These are phyloP conservation scores for Axis porcinus DNA, from an alignment of 2,113 vertebrate genomes.

Conservation along the genomic window DNA sequence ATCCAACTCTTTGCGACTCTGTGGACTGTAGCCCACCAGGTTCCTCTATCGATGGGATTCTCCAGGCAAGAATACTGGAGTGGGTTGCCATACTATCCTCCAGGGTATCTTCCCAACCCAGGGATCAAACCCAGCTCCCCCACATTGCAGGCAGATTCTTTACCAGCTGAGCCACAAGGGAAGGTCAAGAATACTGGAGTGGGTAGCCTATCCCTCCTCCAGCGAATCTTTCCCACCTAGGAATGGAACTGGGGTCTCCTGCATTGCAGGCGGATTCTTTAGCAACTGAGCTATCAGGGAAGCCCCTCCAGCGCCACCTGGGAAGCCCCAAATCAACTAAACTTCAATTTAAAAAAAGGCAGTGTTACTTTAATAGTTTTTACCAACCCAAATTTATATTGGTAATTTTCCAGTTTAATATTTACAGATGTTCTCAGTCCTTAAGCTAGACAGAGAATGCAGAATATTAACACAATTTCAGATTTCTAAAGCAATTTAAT, in stretches of 20 bases:
- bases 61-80: background rate
- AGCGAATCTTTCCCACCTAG: background rate
- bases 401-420: background rate
- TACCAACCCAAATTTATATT: background rate
- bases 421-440: background rate
- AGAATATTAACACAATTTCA: background rate
- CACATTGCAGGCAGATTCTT: background rate
- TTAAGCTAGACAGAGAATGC: background rate
- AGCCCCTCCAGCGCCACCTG: background rate
- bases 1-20: background rate
- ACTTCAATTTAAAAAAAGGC: background rate
- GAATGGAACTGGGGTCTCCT: background rate
- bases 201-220: background rate
- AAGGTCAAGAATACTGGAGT: background rate
- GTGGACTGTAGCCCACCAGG: background rate
- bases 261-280: background rate
- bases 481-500: background rate
- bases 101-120: background rate
- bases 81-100: background rate
- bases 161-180: background rate
- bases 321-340: background rate
- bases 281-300: background rate
- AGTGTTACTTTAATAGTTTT: background rate
- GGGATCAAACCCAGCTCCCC: background rate
- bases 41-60: background rate